Evolutionary conservation across 2,888 invertebrate species (phyloP), one percentile per base, ranked within the genome.

Genomic region (Morpho helenor): DNA sequence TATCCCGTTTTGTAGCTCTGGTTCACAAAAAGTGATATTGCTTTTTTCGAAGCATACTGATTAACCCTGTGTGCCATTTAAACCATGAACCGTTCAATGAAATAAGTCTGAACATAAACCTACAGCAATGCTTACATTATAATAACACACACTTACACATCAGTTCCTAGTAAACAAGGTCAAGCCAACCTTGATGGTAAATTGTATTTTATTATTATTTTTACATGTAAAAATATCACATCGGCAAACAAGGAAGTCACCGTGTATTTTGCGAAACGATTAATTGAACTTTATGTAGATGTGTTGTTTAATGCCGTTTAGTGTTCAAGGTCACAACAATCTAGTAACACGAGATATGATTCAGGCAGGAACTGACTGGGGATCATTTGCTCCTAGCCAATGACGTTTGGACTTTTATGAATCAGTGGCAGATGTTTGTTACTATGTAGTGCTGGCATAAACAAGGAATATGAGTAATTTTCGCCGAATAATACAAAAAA

Each of bases 91-190:
- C 47, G 56, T 8, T 48, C 10, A 54, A 53, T 52, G 54, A 63
- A 66, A 68, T 31, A 68, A 62, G 56, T 63, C 62, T 53, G 55
- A 64, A 65, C 62, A 57, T 54, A 63, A 59, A 60, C 63, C 57
- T 60, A 60, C 57, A 58, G 52, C 61, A 63, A 59, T 62, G 62
- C 67, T 72, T 72, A 72, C 70, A 68, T 71, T 74, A 74, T 73
- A 74, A 76, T 75, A 75, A 77, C 71, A 79, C 72, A 79, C 74
- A 75, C 71, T 75, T 75, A 80, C 75, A 80, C 79, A 77, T 80
- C 75, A 74, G 80, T 80, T 82, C 79, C 79, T 82, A 73, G 82
- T 85, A 82, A 84, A 86, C 88, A 88, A 87, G 85, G 87, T 82
- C 84, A 69, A 64, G 62, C 71, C 71, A 76, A 79, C 89, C 88